Conservation (phyloP, 1,140 invertebrate species). For the Brachionus rotundiformis region DNA sequence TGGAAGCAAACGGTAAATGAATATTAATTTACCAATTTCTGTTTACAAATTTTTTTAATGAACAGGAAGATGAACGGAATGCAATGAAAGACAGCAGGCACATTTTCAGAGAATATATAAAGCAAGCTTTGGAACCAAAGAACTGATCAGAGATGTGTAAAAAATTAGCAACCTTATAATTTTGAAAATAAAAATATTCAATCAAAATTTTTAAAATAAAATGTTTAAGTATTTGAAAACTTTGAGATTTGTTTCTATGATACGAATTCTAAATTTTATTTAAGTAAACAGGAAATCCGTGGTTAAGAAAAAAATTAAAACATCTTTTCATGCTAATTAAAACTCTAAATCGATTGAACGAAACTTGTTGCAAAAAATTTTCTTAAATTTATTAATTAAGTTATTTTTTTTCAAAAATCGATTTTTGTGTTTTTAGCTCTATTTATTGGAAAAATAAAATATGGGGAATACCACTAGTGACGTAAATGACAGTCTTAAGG, state of each 20-base stretch:
- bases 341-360: background rate
- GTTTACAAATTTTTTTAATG: background rate
- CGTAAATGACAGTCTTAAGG: slow-evolving; percentile 41
- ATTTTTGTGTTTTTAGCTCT: background rate
- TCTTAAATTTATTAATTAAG: background rate
- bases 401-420: background rate
- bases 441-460: background rate
- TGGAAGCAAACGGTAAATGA: slow-evolving; percentile 49
- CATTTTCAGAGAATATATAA: slow-evolving; percentile 4
- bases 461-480: slow-evolving; percentile 52
- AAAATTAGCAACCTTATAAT: background rate
- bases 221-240: too few relatives aligned
- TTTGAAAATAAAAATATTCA: background rate
- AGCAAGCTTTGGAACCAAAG: background rate
- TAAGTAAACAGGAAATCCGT: background rate
- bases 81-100: background rate
- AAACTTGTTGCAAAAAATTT: background rate
- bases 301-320: background rate
- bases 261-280: background rate
- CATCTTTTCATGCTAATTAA: background rate
- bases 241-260: background rate
- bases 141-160: background rate
- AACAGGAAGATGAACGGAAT: slow-evolving; percentile 3
- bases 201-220: background rate
- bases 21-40: background rate